Base-by-base conservation (phyloP, 2,113 vertebrate genomes). In the Serinus canaria region DNA sequence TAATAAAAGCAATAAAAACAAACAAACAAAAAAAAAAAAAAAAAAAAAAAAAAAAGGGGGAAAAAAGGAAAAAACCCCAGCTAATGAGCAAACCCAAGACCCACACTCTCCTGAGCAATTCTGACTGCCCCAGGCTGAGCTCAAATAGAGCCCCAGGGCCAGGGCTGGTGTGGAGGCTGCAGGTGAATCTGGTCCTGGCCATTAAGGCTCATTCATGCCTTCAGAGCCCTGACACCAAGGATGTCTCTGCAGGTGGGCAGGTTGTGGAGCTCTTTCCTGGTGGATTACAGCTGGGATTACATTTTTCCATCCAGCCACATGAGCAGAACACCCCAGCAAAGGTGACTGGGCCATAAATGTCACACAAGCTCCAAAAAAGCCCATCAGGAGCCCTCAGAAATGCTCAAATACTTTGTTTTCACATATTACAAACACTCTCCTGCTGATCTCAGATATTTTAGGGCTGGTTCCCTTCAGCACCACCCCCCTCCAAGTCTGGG, bases 81-180 rank as follows among this genome's bases (percentile, higher is more conserved):
- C 9, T 43, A 43, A 20, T 2, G 0, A 5, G 13, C 2, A 62
- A 14, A 0, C 13, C 12, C 18, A 19, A 25, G 1, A 6, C 11
- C 9, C 39, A 27, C 1, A 23, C 6, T 4, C n/a, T 41, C 15
- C 7, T 5, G 2, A 64, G 2, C 15, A n/a, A 0, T 1, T 23
- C 0, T 14, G 1, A 13, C 3, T 4, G 8, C 8, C 11, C 33
- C 23, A 55, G 35, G 18, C 3, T 76, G 72, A 69, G 27, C 3
- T 92, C 60, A 64, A 88, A 56, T 52, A 73, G 44, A 47, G 18
- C 28, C 59, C 53, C 52, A 50, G 67, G 15, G 13, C 6, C 13
- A 2, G 5, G 24, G 52, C 30, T 76, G 46, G 16, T 35, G 7
- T 83, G 50, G 52, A 70, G 41, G n/a, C 11, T 60, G 24, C 55